Percentiles rank a stretch among this genome's conserved stretches.
phyloP scores from a whole-genome alignment of 2,113 vertebrate species.

The Cyanoliseus patagonus region DNA sequence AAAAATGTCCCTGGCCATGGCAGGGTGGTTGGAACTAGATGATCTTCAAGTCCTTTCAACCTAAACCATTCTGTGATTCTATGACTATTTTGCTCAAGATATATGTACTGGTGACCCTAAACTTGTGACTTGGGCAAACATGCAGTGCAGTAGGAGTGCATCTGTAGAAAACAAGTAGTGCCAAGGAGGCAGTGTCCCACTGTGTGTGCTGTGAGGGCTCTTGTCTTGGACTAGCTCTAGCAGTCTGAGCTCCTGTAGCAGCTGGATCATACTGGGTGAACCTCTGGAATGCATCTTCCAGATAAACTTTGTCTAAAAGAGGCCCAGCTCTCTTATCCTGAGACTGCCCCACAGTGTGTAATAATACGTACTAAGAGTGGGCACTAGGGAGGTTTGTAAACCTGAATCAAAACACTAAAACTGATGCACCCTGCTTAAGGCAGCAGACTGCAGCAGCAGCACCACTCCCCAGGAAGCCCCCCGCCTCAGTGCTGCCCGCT shows the following conservation, averaged over 20 bases:
- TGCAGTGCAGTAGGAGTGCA: not conserved
- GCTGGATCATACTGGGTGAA: not conserved
- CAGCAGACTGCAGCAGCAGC: not conserved
- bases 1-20: not conserved
- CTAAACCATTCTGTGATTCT: not conserved
- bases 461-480: not conserved
- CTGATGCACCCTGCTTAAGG: not conserved
- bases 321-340: not conserved
- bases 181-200: not conserved
- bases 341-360: not conserved
- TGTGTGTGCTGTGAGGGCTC: not conserved
- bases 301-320: not conserved
- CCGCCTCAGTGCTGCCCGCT: not conserved
- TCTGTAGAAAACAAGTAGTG: not conserved
- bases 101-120: not conserved
- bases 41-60: not conserved
- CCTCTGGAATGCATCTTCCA: not conserved
- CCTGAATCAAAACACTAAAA: not conserved
- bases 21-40: not conserved
- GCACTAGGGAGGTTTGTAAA: not conserved
- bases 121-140: not conserved
- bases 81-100: not conserved
- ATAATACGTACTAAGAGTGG: not conserved
- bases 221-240: not conserved
- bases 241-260: not conserved